Evolutionary conservation across 2,113 vertebrate genomes (phyloP).

Genomic region (Oncorhynchus gorbuscha): DNA sequence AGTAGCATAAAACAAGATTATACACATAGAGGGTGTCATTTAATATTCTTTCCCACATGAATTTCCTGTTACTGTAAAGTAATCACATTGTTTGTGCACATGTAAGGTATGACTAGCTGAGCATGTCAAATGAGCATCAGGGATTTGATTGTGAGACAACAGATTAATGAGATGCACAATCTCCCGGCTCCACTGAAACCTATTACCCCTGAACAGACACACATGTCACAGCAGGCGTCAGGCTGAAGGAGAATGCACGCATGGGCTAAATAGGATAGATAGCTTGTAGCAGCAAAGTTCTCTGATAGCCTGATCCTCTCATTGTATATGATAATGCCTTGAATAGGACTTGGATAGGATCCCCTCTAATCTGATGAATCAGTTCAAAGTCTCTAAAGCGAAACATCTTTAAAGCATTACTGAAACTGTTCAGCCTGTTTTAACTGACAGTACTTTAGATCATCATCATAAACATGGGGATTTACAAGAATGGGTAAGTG

Average conservation of each 20-base stretch:
- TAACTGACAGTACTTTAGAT: neutral
- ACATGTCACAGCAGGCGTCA: neutral
- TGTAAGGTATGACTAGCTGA: neutral
- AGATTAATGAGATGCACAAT: constrained; percentile 4
- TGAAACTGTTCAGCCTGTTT: neutral
- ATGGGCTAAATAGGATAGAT: constrained; percentile 7
- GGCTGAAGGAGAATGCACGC: neutral
- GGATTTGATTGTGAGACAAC: neutral
- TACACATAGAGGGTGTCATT: neutral
- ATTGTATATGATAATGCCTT: constrained; percentile 7
- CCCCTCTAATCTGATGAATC: constrained; percentile 27
- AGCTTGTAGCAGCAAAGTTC: neutral
- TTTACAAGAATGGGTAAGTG: neutral
- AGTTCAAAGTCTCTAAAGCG: constrained; percentile 14
- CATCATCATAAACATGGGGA: constrained; percentile 1
- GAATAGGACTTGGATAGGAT: constrained; percentile 1
- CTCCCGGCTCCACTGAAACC: neutral
- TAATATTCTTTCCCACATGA: neutral
- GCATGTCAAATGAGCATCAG: neutral
- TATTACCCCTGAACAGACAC: neutral
- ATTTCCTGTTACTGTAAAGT: constrained; percentile 19
- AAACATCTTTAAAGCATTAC: constrained; percentile 19
- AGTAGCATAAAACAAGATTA: constrained; percentile 21
- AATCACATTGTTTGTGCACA: constrained; percentile 15
- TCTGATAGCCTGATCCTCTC: constrained; percentile 15